phyloP scores from a whole-genome alignment of 2,113 vertebrate species.

The Corythoichthys haematopterus region DNA sequence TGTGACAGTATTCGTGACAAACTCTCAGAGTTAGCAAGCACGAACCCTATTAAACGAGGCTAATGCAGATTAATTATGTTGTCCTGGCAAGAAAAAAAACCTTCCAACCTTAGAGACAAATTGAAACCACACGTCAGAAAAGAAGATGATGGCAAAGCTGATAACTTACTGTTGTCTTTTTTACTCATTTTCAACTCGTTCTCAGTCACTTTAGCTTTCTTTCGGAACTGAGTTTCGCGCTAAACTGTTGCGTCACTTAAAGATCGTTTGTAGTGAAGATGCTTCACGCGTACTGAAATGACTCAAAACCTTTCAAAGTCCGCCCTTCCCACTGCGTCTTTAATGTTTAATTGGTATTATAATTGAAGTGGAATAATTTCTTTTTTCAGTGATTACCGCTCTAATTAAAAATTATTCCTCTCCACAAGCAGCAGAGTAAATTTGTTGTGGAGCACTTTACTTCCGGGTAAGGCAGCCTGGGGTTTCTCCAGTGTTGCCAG shows the following conservation, averaged over 20 bases:
- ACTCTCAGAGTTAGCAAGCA: neutral
- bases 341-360: too few relatives aligned
- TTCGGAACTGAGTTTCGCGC: constrained; percentile 40
- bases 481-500: too few relatives aligned
- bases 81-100: neutral
- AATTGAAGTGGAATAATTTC: too few relatives aligned
- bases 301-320: neutral
- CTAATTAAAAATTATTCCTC: too few relatives aligned
- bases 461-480: too few relatives aligned
- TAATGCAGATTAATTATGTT: constrained; percentile 12
- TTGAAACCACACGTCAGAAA: neutral
- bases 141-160: neutral
- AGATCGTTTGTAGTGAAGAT: neutral
- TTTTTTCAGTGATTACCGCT: too few relatives aligned
- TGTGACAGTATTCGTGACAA: neutral
- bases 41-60: neutral
- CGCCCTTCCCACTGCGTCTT: too few relatives aligned
- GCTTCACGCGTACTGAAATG: neutral
- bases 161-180: constrained; percentile 65
- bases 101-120: neutral
- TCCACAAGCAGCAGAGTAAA: too few relatives aligned
- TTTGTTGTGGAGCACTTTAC: too few relatives aligned
- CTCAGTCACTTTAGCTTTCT: neutral
- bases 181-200: constrained; percentile 61
- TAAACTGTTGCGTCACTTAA: constrained; percentile 32